A percentile compares a stretch with the other conserved stretches of the same genome.
Conservation (phyloP, 2,888 invertebrate genomes). For the Yponomeuta plumbellus region DNA sequence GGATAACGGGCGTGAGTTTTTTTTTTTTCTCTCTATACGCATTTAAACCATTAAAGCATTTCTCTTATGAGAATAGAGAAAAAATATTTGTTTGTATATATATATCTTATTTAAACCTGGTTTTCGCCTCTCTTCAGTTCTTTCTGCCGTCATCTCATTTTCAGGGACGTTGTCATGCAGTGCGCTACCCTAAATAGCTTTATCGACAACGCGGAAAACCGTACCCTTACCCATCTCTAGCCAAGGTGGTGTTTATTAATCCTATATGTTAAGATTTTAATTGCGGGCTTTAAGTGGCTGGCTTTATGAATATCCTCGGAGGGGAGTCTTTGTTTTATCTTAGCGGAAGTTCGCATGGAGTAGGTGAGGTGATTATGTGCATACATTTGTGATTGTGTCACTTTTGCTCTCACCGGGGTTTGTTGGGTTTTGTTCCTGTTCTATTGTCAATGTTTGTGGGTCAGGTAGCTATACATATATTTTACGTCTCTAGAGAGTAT, state of each 20-base stretch:
- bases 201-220: background rate
- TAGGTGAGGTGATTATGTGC: constrained; percentile 16
- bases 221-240: constrained; percentile 32
- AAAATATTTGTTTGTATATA: too few species aligned
- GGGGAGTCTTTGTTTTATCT: constrained; percentile 20
- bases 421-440: background rate
- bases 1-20: too few species aligned
- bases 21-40: too few species aligned
- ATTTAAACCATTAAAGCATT: too few species aligned
- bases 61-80: too few species aligned
- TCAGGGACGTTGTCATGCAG: too few species aligned
- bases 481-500: background rate
- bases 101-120: too few species aligned
- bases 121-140: too few species aligned
- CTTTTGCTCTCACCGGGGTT: constrained; percentile 7
- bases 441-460: constrained; percentile 4
- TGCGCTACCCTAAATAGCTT: too few species aligned
- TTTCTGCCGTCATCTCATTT: too few species aligned
- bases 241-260: constrained; percentile 58
- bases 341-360: background rate
- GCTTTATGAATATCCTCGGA: constrained; percentile 37
- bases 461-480: background rate
- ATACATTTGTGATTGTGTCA: constrained; percentile 7
- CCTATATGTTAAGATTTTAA: constrained; percentile 71
- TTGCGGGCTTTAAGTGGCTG: constrained; percentile 69